phyloP scores from a whole-genome alignment of 2,113 vertebrate genomes.

The Austrofundulus limnaeus region DNA sequence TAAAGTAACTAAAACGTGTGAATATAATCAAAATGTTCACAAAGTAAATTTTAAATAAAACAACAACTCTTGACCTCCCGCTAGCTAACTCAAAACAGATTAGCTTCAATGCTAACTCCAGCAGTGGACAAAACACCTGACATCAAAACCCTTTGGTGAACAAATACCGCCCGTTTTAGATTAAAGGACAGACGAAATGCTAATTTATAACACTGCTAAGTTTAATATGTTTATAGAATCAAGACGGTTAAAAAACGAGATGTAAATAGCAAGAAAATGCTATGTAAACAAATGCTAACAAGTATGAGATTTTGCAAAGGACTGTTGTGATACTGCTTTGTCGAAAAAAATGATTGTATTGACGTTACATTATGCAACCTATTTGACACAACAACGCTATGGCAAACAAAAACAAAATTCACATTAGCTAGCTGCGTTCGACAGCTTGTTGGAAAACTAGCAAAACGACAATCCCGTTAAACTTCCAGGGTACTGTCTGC shows the following conservation, averaged over 20 bases:
- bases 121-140: conserved; percentile 21
- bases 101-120: conserved; percentile 40
- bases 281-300: conserved; percentile 55
- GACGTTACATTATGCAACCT: not conserved
- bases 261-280: conserved; percentile 4
- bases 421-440: conserved; percentile 20
- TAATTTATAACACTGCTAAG: not conserved
- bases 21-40: too few relatives aligned
- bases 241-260: not conserved
- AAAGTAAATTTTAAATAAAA: too few relatives aligned
- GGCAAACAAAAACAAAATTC: not conserved
- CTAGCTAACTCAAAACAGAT: conserved; percentile 3
- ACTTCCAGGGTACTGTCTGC: conserved; percentile 29
- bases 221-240: not conserved
- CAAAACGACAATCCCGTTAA: conserved; percentile 31
- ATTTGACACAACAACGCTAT: not conserved
- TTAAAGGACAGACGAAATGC: not conserved
- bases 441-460: conserved; percentile 40
- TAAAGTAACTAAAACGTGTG: not conserved
- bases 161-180: conserved; percentile 1
- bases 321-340: accelerated
- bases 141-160: conserved; percentile 12
- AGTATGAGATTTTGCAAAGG: not conserved
- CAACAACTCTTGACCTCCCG: conserved; percentile 7
- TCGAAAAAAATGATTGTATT: accelerated